Evolutionary conservation across 1,140 invertebrate genomes (phyloP).

Genomic region (Drosophila virilis): DNA sequence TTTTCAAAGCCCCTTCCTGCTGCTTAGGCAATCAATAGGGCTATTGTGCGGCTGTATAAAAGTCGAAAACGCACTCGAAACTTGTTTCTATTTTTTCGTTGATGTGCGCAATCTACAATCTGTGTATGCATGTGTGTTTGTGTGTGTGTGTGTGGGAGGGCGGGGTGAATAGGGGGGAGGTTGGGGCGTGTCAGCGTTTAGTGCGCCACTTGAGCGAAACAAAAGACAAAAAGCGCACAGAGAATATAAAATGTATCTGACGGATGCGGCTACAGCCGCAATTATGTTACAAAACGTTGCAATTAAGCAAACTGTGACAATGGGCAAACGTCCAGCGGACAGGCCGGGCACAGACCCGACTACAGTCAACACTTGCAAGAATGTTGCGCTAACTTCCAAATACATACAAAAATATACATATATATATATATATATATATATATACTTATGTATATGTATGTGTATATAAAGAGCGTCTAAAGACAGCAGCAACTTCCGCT

Average conservation of each 20-base stretch:
- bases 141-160: constrained; percentile 3
- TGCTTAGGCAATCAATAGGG: constrained; percentile 62
- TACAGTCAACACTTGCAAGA: constrained; percentile 10
- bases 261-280: constrained; percentile 61
- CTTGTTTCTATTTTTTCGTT: constrained; percentile 17
- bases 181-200: constrained; percentile 40
- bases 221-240: constrained; percentile 45
- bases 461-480: constrained; percentile 13
- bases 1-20: constrained; percentile 14
- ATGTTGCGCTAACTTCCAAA: constrained; percentile 7
- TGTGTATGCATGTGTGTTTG: constrained; percentile 7
- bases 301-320: constrained; percentile 80
- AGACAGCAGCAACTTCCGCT: constrained; percentile 52
- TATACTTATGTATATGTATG: constrained; percentile 1
- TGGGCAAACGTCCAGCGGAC: constrained; percentile 31
- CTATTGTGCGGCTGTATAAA: constrained; percentile 50
- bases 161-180: too few relatives aligned
- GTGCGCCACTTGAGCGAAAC: constrained; percentile 67
- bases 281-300: constrained; percentile 80
- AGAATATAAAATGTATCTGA: constrained; percentile 27
- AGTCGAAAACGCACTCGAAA: constrained; percentile 54
- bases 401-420: not conserved
- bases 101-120: constrained; percentile 78
- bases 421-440: constrained; percentile 5
- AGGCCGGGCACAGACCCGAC: not conserved